Evolutionary conservation across 2,888 invertebrate genomes (phyloP), one percentile per base, ranked within the genome.

Genomic region (Bombylius major): DNA sequence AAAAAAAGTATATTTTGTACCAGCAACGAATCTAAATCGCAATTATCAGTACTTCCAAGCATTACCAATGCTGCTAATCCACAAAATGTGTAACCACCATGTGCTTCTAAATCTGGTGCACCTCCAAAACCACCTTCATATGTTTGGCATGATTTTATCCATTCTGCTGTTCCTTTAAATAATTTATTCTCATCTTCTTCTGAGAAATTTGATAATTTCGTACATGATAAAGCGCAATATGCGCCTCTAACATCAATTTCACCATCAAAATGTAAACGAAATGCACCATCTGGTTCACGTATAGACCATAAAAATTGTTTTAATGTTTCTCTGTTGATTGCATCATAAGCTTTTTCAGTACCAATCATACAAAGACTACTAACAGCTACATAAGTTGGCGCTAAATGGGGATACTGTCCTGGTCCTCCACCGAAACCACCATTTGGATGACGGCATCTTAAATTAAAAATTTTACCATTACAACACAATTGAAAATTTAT

Each of bases 41-140:
- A 88, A 36, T 86, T 75, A 63, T 84, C 77, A 46, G 86, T 81
- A 67, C 83, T 83, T 61, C 86, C 84, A 14, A 99, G 77, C 58
- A 99, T 76, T 5, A 89, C 83, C 49, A 99, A 77, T 1, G 92
- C 82, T 54, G 98, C 95, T 60, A 97, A 80, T 1, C 92, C 98
- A 79, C 99, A 99, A 75, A 93, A 99, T 1, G 97, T 87, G 74
- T 99, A 99, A n/a, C 99, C 99, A 4, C 99, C 99, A 76, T 99
- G 99, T 7, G 99, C 98, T 75, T 99, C 99, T 81, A 93, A 84
- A 9, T 91, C 93, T 1, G 93, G 93, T 62, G 81, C 86, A 0
- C 96, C 97, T 46, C 89, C 89, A 78, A 99, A 99, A 1, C 99
- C 99, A 48, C 99, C 99, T 76, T 99, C 99, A 76, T 97, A 99